phyloP scores from a whole-genome alignment of 2,888 invertebrate species.

The Bimastos eiseni region DNA sequence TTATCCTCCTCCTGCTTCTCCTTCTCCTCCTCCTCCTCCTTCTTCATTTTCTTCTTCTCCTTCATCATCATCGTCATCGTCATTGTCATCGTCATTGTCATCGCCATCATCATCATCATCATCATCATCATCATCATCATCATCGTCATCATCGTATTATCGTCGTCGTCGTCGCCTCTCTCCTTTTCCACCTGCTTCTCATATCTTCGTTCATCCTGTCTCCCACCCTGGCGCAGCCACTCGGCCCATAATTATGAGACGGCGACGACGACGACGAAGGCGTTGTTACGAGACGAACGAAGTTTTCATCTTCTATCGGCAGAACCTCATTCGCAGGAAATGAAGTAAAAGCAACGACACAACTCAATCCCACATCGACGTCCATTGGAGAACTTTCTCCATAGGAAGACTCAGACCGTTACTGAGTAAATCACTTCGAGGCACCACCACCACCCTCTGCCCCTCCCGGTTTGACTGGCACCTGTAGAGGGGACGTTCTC shows the following conservation, averaged over 20 bases:
- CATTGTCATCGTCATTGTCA: too few species aligned
- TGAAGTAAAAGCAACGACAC: background rate
- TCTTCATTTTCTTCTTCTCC: background rate
- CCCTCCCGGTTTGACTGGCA: background rate
- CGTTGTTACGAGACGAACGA: background rate
- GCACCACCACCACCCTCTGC: background rate
- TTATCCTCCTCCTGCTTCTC: background rate
- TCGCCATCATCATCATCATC: too few species aligned
- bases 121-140: background rate
- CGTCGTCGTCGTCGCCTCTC: background rate
- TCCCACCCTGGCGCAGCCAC: background rate
- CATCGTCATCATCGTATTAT: background rate
- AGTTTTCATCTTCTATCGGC: background rate
- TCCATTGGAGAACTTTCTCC: background rate
- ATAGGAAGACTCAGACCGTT: background rate
- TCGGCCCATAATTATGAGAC: too few species aligned
- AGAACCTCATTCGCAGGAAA: background rate
- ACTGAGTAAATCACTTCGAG: background rate
- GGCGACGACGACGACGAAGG: background rate
- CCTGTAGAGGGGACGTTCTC: background rate
- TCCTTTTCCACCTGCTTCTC: background rate
- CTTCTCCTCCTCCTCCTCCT: too few species aligned
- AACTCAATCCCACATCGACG: background rate
- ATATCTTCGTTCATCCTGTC: background rate
- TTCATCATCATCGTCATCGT: background rate